Base-by-base conservation (phyloP, 2,797 vertebrate genomes). In the Toxotes lorentzi region DNA sequence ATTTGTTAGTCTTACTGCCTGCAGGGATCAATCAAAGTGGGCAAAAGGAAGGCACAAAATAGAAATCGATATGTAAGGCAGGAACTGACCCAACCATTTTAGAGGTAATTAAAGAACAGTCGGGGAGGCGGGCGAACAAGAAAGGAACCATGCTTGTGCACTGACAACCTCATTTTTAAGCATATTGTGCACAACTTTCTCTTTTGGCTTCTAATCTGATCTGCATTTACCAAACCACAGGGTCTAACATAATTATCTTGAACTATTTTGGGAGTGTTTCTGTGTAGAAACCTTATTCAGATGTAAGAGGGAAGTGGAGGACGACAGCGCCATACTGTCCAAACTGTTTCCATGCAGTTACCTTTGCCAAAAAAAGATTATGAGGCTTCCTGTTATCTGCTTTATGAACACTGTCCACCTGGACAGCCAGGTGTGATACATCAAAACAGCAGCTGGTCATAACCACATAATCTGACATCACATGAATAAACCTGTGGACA, bases 1-100 rank as follows among this genome's bases (percentile, higher is more conserved):
- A 93, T 94, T 89, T 92, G 87, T 91, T 93, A 81, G 83, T 83
- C 82, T 72, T 73, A 71, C 77, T 74, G 84, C 84, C 85, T 82
- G 71, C 64, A 61, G 71, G 78, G 81, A 92, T 94, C 78, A 87
- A 80, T 92, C 88, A 87, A 84, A 86, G 81, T 43, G 57, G 58
- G 71, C 83, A 74, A 86, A 78, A 77, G 77, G 72, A 78, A 86
- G 84, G 75, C 43, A 74, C 86, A 79, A 90, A 93, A 92, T 79
- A 86, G 81, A 91, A 93, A 94, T 92, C 83, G 50, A 94, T 93
- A 80, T 73, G 78, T 84, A 81, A 84, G 85, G 83, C 61, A 58
- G 75, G 84, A 91, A 89, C 76, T 69, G 87, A 92, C 91, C 51
- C 87, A 87, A 84, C 70, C 65, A 82, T 87, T 91, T 88, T 88